phyloP scores from a whole-genome alignment of 2,113 vertebrate genomes.

The Etheostoma cragini region DNA sequence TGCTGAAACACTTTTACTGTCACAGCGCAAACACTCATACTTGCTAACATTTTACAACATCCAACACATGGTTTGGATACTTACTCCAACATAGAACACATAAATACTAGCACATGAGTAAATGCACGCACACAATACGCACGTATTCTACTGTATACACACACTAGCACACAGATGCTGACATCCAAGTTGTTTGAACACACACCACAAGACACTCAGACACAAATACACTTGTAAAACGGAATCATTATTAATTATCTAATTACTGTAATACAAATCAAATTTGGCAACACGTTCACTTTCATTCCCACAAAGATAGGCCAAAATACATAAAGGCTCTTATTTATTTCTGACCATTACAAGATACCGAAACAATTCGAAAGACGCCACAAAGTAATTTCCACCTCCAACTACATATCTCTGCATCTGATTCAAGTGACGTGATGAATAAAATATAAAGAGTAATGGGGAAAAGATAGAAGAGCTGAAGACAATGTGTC shows the following conservation, averaged over 20 bases:
- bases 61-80: neutral
- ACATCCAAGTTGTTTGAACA: neutral
- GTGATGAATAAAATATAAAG: slow-evolving; percentile 30
- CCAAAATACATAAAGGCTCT: neutral
- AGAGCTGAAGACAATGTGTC: slow-evolving; percentile 28
- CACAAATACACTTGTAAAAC: neutral
- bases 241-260: neutral
- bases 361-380: slow-evolving; percentile 25
- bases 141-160: neutral
- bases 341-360: slow-evolving; percentile 32
- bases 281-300: neutral
- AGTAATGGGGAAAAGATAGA: slow-evolving; percentile 5
- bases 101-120: neutral
- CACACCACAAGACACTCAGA: neutral
- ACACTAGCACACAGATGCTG: neutral
- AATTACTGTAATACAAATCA: neutral
- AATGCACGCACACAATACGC: neutral
- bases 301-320: slow-evolving; percentile 11
- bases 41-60: slow-evolving; percentile 34
- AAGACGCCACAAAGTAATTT: slow-evolving; percentile 30
- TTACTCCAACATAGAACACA: slow-evolving; percentile 24
- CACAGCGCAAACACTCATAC: slow-evolving; percentile 43
- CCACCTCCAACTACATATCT: slow-evolving; percentile 14
- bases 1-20: slow-evolving; percentile 66
- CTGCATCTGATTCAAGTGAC: slow-evolving; percentile 25